A percentile compares a stretch with the other conserved stretches of the same genome.
phyloP scores from a whole-genome alignment of 2,888 invertebrate genomes.

The Gnatocerus cornutus region DNA sequence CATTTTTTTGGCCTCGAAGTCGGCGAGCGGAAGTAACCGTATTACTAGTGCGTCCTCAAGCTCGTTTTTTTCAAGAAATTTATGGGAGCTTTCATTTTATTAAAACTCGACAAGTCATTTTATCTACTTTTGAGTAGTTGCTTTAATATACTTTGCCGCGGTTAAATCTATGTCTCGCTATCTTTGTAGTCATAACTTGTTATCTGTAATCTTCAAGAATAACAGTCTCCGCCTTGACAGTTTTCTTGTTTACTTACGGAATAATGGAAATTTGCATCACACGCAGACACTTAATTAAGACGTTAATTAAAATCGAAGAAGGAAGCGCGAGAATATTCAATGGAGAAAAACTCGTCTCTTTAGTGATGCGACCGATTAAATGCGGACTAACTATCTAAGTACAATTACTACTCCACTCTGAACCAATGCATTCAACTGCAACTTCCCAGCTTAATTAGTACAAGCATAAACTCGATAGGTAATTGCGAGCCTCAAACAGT shows the following conservation, averaged over 20 bases:
- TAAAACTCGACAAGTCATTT: too few relatives aligned
- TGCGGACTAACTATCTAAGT: not conserved
- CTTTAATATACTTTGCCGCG: too few relatives aligned
- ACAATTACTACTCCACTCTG: constrained; percentile 9
- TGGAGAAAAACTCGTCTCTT: too few relatives aligned
- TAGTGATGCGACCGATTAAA: constrained; percentile 8
- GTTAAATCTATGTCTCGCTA: too few relatives aligned
- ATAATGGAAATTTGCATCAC: not conserved
- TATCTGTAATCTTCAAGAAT: not conserved
- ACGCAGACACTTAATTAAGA: constrained; percentile 1
- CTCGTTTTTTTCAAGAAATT: too few relatives aligned
- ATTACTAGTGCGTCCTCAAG: too few relatives aligned
- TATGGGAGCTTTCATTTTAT: too few relatives aligned
- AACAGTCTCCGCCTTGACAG: not conserved
- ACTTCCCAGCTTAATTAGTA: constrained; percentile 35
- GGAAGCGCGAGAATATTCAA: too few relatives aligned
- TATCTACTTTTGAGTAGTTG: too few relatives aligned
- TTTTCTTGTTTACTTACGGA: not conserved
- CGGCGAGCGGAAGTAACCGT: not conserved
- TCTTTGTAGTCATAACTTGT: not conserved
- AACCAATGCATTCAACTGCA: constrained; percentile 14
- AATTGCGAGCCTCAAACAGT: constrained; percentile 32
- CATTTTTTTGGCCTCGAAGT: not conserved
- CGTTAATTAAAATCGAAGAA: constrained; percentile 3
- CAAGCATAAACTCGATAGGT: constrained; percentile 28